Evolutionary conservation across 2,113 vertebrate genomes (phyloP), one percentile per base, ranked within the genome.

Genomic region (Solea senegalensis): DNA sequence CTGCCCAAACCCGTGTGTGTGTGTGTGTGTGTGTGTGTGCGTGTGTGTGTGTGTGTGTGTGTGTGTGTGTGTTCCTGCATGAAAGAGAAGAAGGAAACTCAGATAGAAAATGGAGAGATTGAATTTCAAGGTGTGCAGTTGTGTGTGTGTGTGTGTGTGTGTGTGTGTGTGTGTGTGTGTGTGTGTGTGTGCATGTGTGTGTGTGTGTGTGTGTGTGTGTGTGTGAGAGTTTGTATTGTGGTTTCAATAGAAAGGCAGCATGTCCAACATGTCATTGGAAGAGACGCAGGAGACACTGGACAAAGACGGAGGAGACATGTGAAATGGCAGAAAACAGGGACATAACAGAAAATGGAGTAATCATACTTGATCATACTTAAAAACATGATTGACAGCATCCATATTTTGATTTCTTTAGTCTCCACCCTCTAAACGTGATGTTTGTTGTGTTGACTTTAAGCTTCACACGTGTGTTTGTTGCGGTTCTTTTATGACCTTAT

Each of bases 81-180:
- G 59, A 68, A 52, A 60, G 52, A 78, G 46, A 52, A 70, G 39
- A 59, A 53, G 82, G 73, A 82, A 81, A 68, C 73, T 45, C 50
- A 45, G 72, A 66, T 49, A 66, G 69, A 82, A 71, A 66, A 79
- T 57, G 61, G 69, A 72, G 73, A 83, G 76, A 84, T 81, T 84
- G 82, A 86, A 86, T 90, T 85, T 85, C 66, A 76, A 52, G 62
- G 41, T 53, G 53, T 66, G 44, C 39, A 21, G 39, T 51, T 27
- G 52, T 59, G 34, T 50, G 46, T 51, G 70, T 46, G 45, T 56
- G 43, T 51, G 66, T 50, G n/a, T 50, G 15, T 11, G 7, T 8
- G 44, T 46, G 44, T 50, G 48, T 9, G 4, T 21, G 21, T 21
- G 21, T 21, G 21, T 21, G 21, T 21, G 21, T 9, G 4, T 21